Evolutionary conservation across 2,113 vertebrate species (phyloP).

Genomic region (Hyperoodon ampullatus): DNA sequence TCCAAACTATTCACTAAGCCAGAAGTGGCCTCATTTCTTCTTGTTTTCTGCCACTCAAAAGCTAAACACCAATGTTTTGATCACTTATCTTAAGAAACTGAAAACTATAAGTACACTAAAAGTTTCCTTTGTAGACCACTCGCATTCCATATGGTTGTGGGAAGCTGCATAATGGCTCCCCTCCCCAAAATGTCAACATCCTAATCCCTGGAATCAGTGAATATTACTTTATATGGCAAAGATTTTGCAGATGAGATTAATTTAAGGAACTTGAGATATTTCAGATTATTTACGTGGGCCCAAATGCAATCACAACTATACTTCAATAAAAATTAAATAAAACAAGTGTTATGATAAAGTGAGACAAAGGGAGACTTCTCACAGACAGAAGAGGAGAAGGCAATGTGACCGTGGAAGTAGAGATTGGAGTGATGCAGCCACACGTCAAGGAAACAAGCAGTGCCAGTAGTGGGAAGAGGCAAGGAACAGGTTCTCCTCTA

Average conservation of each 20-base stretch:
- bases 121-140: not conserved
- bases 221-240: not conserved
- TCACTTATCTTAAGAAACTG: not conserved
- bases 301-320: not conserved
- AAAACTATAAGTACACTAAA: not conserved
- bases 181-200: not conserved
- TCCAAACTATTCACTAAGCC: not conserved
- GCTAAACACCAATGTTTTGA: not conserved
- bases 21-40: not conserved
- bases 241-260: not conserved
- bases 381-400: not conserved
- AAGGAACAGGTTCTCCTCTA: not conserved
- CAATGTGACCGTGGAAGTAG: not conserved
- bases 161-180: not conserved
- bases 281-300: not conserved
- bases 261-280: not conserved
- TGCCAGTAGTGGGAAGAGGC: not conserved
- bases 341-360: not conserved
- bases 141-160: not conserved
- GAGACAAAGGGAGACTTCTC: not conserved
- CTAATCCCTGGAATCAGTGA: not conserved
- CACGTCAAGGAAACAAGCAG: not conserved
- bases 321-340: not conserved
- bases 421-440: not conserved
- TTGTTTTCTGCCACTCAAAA: conserved; percentile 35